phyloP scores from a whole-genome alignment of 2,113 vertebrate genomes.

The Aspiorhynchus laticeps region DNA sequence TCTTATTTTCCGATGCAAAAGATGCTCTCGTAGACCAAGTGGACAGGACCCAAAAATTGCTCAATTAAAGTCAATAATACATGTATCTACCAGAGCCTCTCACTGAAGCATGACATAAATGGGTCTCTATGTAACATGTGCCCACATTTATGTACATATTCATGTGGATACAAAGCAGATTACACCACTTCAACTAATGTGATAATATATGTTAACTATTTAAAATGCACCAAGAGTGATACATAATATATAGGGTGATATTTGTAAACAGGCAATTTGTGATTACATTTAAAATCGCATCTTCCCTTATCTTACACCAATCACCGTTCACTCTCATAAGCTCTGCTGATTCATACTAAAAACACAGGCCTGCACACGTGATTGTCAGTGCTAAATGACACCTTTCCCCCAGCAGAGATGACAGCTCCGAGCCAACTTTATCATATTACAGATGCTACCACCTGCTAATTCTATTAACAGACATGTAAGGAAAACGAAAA shows the following conservation, averaged over 20 bases:
- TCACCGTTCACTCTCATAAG: not conserved
- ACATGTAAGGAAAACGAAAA: not conserved
- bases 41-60: not conserved
- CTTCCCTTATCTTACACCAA: not conserved
- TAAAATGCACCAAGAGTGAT: not conserved
- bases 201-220: not conserved
- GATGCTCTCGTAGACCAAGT: not conserved
- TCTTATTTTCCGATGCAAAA: no score
- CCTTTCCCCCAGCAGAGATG: not conserved
- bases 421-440: not conserved
- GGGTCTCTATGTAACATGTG: no score
- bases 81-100: not conserved
- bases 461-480: constrained; percentile 18
- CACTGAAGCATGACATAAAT: no score
- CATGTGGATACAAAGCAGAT: not conserved
- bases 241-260: not conserved
- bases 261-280: not conserved
- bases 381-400: not conserved
- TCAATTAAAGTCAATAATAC: not conserved
- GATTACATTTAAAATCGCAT: not conserved
- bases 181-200: not conserved
- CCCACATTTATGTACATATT: not conserved
- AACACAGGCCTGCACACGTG: not conserved
- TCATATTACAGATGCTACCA: constrained; percentile 13
- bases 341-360: not conserved